Base-by-base conservation (phyloP, 1,140 invertebrate species). In the Drosophila baimaii region DNA sequence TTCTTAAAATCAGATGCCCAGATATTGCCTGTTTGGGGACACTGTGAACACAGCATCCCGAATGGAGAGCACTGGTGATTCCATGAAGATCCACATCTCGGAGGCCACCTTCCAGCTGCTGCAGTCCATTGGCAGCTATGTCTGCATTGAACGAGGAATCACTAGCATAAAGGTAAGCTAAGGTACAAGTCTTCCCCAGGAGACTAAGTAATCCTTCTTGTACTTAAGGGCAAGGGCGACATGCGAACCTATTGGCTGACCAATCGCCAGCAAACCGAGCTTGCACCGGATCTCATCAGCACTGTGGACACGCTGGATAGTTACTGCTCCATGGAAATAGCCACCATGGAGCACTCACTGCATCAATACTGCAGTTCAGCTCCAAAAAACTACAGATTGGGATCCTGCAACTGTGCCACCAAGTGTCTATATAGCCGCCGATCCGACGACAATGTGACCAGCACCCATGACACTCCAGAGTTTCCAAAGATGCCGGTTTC, bases 61-160 rank as follows among this genome's bases (percentile, higher is more conserved):
- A 76, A 98, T 98, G 97, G 97, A 99, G 92, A 97, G 96, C 44
- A 96, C 96, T 46, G 95, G 95, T 92, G 90, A 90, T 21, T 95
- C 97, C 0, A 98, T 98, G 96, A 96, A 96, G 92, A 97, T 99
- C 71, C 98, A 99, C 85, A 97, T 99, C 81, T 98, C 97, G 1
- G 95, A 98, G 83, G 95, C 95, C 3, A 98, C 97, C 0, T 95
- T 94, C 77, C 94, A 96, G 78, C 92, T 97, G 13, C 92, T 99
- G 9, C 76, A 90, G 21, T 59, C 77, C 7, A 68, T 93, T 59
- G 93, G 93, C 0, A 79, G 82, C 8, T 97, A 96, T 83, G 81
- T 92, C 10, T 92, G 95, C 27, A 93, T 94, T 81, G 94, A 94
- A 63, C 93, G 96, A 54, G 96, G 96, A 31, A 77, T 94, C 2